These are phyloP conservation scores for Callipepla squamata DNA, from an alignment of 2,113 vertebrate species.

Conservation along the genomic window DNA sequence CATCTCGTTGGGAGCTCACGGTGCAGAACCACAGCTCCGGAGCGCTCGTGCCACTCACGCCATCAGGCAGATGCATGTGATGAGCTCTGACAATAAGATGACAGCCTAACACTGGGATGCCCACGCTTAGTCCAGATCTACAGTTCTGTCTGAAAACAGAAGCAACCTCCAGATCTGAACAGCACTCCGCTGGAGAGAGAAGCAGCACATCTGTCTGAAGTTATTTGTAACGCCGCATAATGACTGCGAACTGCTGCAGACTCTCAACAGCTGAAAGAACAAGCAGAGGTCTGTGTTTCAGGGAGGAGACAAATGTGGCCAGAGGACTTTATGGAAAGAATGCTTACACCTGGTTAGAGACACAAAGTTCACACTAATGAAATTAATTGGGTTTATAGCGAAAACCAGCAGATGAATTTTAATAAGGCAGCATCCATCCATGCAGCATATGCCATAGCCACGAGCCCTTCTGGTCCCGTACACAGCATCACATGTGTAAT, in stretches of 20 bases:
- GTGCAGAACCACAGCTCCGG: neutral
- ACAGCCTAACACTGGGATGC: neutral
- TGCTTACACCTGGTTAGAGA: neutral
- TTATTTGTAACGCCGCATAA: neutral
- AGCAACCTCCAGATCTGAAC: neutral
- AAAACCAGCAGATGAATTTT: neutral
- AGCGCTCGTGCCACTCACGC: neutral
- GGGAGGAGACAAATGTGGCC: neutral
- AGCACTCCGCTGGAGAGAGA: neutral
- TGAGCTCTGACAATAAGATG: neutral
- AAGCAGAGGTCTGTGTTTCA: rapidly evolving
- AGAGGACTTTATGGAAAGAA: neutral
- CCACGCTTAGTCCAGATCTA: neutral
- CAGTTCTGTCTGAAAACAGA: neutral
- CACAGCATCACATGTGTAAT: rapidly evolving
- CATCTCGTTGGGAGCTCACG: neutral
- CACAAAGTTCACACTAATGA: neutral
- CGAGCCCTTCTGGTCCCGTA: neutral
- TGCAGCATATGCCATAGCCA: rapidly evolving
- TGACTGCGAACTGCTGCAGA: neutral
- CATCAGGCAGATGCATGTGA: neutral
- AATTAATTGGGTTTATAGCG: neutral
- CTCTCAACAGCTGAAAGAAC: neutral
- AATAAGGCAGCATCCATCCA: neutral
- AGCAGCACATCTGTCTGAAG: neutral